Conservation (phyloP, 2,797 vertebrate species). For the Thunnus albacares region DNA sequence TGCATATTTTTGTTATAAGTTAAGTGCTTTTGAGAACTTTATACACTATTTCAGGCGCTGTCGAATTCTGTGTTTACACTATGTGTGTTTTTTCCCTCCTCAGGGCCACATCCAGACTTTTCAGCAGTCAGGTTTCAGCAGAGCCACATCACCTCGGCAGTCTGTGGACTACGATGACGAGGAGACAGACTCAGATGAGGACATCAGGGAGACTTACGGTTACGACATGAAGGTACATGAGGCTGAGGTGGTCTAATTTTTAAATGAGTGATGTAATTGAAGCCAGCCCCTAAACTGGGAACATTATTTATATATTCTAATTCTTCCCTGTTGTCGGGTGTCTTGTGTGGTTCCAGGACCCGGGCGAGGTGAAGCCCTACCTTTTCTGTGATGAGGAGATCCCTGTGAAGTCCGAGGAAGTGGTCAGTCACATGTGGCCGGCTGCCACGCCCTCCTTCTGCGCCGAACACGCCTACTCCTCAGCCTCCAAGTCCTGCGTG, state of each 20-base stretch:
- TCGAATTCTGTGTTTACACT: no score
- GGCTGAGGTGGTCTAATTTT: background rate
- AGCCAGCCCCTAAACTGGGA: rapidly evolving
- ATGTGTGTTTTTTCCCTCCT: background rate
- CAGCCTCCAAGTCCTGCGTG: conserved; percentile 96
- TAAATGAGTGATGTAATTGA: background rate
- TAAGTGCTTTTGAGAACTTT: background rate
- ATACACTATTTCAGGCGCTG: background rate
- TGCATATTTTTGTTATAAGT: background rate
- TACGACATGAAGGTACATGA: conserved; percentile 93
- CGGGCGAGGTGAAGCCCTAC: conserved; percentile 95
- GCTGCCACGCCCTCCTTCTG: conserved; percentile 93
- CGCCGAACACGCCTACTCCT: conserved; percentile 97
- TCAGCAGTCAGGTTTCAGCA: conserved; percentile 97
- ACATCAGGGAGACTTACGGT: conserved; percentile 96
- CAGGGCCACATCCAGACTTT: conserved; percentile 98
- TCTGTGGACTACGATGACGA: conserved; percentile 97
- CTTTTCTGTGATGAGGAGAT: conserved; percentile 99
- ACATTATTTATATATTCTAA: background rate
- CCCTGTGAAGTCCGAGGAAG: conserved; percentile 98
- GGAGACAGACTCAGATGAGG: conserved; percentile 98
- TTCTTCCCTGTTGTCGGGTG: background rate
- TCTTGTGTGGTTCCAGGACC: conserved; percentile 85
- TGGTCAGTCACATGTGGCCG: conserved; percentile 99
- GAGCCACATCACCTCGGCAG: conserved; percentile 93